These are phyloP conservation scores for Psephotus haematonotus DNA, from an alignment of 2,113 vertebrate genomes.

Conservation along the genomic window DNA sequence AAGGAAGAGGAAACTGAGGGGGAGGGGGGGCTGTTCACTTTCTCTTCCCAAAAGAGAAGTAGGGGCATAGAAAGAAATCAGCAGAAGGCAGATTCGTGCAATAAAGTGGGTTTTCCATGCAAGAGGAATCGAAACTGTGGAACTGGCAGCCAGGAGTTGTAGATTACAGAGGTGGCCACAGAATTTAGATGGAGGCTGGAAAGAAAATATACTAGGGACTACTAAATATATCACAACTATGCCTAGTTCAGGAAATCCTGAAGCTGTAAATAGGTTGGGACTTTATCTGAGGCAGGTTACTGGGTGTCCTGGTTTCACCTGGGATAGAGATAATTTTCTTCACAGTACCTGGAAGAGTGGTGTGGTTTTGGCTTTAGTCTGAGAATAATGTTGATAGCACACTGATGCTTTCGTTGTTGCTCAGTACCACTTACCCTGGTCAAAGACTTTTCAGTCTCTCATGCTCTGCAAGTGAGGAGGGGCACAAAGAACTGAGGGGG, in stretches of 20 bases:
- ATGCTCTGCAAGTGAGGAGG: neutral
- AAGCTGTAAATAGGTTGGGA: neutral
- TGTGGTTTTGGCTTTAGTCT: neutral
- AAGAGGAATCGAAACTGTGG: neutral
- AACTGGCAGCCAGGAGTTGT: neutral
- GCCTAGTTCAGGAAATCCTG: neutral
- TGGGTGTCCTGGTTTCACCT: neutral
- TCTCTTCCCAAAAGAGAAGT: neutral
- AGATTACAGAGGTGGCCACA: neutral
- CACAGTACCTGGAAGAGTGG: neutral
- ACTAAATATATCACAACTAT: neutral
- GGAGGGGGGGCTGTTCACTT: neutral
- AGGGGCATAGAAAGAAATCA: neutral
- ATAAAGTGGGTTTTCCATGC: neutral
- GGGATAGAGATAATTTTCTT: neutral
- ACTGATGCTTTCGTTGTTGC: neutral
- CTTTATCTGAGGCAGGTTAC: neutral
- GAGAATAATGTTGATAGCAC: neutral
- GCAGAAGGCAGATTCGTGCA: neutral
- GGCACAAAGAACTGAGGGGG: too few relatives aligned
- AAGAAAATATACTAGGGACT: neutral
- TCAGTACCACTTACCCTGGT: neutral
- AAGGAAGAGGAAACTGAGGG: too few relatives aligned
- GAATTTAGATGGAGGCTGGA: neutral
- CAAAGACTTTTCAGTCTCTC: neutral